Conservation (phyloP, 1,140 invertebrate species). For the Argopecten irradians region DNA sequence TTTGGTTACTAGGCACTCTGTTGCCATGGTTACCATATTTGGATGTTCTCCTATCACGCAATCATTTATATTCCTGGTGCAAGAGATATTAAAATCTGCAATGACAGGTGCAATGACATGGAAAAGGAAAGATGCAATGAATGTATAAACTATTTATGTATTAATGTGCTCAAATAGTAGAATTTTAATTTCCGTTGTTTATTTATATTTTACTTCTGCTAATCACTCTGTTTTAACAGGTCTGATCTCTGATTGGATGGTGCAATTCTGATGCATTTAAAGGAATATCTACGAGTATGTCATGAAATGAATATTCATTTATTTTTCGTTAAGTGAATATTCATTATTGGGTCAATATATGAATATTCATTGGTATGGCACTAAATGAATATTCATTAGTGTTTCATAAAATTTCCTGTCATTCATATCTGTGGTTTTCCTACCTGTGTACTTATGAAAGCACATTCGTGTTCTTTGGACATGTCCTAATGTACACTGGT, state of each 20-base stretch:
- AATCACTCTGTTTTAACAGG: conserved; percentile 1
- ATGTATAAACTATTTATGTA: conserved; percentile 4
- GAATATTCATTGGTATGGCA: too few species aligned
- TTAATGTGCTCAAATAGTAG: conserved; percentile 3
- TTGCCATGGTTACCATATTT: neutral
- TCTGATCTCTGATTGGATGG: neutral
- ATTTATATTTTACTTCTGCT: neutral
- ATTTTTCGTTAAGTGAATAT: too few species aligned
- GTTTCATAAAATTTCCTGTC: too few species aligned
- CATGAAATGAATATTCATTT: too few species aligned
- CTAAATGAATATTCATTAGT: too few species aligned
- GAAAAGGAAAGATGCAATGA: conserved; percentile 1
- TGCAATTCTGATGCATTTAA: neutral
- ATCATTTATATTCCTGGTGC: neutral
- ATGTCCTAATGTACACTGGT: too few species aligned
- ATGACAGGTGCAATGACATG: conserved; percentile 20
- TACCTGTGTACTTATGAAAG: too few species aligned
- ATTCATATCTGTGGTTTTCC: too few species aligned
- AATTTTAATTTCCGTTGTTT: neutral
- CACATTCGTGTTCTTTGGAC: too few species aligned
- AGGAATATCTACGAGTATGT: neutral
- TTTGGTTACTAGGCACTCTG: neutral
- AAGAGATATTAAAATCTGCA: neutral
- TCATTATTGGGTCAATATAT: too few species aligned
- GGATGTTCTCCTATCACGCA: neutral